Evolutionary conservation across 2,888 invertebrate genomes (phyloP), one percentile per base, ranked within the genome.

Genomic region (Drosophila paranaensis): DNA sequence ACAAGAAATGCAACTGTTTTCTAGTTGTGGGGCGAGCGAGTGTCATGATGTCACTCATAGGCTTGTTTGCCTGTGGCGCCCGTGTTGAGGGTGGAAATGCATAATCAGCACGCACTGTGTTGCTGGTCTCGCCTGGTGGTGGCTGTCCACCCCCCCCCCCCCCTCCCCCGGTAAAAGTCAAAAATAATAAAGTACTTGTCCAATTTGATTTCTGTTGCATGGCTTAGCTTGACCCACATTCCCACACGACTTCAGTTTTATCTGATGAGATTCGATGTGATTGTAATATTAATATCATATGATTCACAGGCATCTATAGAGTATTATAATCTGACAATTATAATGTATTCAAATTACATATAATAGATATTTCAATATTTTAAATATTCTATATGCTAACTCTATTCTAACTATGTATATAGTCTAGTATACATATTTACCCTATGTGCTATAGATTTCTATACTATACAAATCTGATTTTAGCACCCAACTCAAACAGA

Each of bases 1-100:
- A 74, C 63, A 72, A 70, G 67, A 66, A 84, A 71, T 88, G 86
- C 88, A 89, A 83, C 89, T 88, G 84, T 82, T 86, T 82, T 86
- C 65, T 62, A 35, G 77, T 78, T 78, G 77, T 58, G 81, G 65
- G 37, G 42, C 25, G 39, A 27, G 46, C n/a, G 33, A 2, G n/a
- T 54, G 35, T 45, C 69, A 84, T 83, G 83, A 89, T 83, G 89
- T 83, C 89, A 83, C 79, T 72, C 63, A 37, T 51, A 42, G 60
- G 46, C 46, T 58, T 71, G 57, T 67, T 68, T 62, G 61, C 53
- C 57, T 27, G 60, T 75, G 80, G 80, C 57, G 16, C 53, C 37
- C 6, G 53, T 37, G 20, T 25, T 50, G 54, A 74, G 88, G 85
- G 88, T 82, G 84, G 81, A 81, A 89, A 77, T 87, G 89, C 89